Percentiles rank a stretch among this genome's conserved stretches.
These are phyloP conservation scores for Cyprinella venusta DNA, from an alignment of 2,797 vertebrate genomes.

Conservation along the genomic window DNA sequence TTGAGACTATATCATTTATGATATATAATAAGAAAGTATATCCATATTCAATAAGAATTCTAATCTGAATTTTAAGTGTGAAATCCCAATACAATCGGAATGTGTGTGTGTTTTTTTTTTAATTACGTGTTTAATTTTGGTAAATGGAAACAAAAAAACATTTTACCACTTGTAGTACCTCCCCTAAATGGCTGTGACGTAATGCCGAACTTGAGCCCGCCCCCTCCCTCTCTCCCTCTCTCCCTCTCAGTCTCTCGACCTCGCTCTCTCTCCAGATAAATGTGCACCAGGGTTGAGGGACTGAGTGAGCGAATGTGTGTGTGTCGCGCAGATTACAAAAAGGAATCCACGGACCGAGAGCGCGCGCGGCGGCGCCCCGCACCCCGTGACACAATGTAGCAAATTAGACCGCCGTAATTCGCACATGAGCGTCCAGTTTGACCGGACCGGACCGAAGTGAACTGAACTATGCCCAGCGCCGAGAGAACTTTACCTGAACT, in stretches of 20 bases:
- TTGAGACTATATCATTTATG: no score
- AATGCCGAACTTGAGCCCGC: not conserved
- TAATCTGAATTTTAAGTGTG: not conserved
- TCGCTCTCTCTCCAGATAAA: not conserved
- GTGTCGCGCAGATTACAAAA: conserved; percentile 44
- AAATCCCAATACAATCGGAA: not conserved
- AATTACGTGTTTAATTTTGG: not conserved
- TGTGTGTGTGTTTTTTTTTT: not conserved
- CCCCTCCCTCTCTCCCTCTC: not conserved
- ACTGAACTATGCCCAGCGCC: conserved; percentile 70
- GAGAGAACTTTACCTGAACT: conserved; percentile 75
- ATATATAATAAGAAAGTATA: no score
- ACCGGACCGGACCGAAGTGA: conserved; percentile 12
- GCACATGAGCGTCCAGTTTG: conserved; percentile 34
- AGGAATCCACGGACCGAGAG: not conserved
- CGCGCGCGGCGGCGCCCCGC: conserved; percentile 15
- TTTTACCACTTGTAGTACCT: conserved; percentile 15
- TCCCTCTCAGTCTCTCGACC: not conserved
- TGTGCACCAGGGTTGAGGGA: conserved; percentile 1
- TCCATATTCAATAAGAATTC: no score
- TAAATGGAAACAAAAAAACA: not conserved
- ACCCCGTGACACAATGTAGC: conserved; percentile 35
- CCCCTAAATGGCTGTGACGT: conserved; percentile 26
- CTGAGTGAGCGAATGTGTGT: conserved; percentile 8
- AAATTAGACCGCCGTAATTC: not conserved